These are phyloP conservation scores for Notarius quadriscutis DNA, from an alignment of 2,113 vertebrate species.

Conservation along the genomic window DNA sequence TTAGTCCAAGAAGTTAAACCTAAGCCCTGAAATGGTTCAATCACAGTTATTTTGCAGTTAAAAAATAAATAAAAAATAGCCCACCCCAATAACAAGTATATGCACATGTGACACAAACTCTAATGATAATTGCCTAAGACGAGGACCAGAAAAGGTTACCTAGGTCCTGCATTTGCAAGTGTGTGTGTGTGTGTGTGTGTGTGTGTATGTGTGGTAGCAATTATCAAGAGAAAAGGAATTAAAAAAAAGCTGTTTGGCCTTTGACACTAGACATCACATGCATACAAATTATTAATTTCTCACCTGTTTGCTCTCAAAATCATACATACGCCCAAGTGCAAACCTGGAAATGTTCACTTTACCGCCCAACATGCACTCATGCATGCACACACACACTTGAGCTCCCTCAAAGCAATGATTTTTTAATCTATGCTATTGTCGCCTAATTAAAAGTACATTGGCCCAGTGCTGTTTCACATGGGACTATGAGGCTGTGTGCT, in stretches of 20 bases:
- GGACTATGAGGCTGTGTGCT: conserved; percentile 1
- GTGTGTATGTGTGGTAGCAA: not conserved
- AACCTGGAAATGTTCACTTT: not conserved
- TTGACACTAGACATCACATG: conserved; percentile 21
- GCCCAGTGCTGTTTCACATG: conserved; percentile 2
- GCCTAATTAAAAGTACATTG: conserved; percentile 27
- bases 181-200: not conserved
- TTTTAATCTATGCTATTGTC: conserved; percentile 6
- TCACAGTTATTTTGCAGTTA: not conserved
- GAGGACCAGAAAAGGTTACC: not conserved
- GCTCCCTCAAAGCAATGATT: not conserved
- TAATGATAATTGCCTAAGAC: not conserved
- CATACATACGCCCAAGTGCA: not conserved
- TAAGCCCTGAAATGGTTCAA: not conserved
- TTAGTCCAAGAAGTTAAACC: not conserved
- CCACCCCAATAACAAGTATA: not conserved
- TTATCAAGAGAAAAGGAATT: conserved; percentile 7
- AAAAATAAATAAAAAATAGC: not conserved
- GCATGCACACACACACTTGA: not conserved
- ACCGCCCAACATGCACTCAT: conserved; percentile 39
- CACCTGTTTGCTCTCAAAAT: conserved; percentile 13
- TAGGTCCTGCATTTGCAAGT: not conserved
- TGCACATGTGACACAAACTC: not conserved
- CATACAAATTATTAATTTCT: not conserved
- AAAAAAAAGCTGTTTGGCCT: conserved; percentile 17